Conservation (phyloP, 2,888 invertebrate genomes). For the Spatulosminthurus flaviceps region DNA sequence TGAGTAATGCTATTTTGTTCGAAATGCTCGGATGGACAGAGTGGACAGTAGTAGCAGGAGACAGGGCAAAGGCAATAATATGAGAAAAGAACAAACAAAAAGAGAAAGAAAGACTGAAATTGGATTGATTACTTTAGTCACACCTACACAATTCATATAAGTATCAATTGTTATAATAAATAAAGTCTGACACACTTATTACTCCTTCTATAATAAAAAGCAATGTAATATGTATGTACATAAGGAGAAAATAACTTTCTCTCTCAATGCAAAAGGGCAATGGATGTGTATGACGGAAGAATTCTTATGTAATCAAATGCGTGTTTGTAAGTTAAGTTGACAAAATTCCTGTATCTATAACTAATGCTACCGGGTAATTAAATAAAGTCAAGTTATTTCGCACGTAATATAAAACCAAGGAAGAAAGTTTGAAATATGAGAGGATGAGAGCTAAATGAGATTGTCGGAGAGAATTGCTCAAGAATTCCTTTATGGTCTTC, state of each 20-base stretch:
- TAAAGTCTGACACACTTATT: too few species aligned
- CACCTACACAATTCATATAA: not conserved
- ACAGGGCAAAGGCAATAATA: not conserved
- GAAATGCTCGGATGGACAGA: not conserved
- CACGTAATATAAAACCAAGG: slow-evolving; percentile 20
- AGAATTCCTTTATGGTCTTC: not conserved
- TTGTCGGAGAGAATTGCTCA: not conserved
- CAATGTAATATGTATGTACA: too few species aligned
- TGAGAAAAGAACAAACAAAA: not conserved
- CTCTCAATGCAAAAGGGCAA: too few species aligned
- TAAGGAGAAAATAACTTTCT: too few species aligned
- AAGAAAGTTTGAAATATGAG: slow-evolving; percentile 15
- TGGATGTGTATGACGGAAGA: too few species aligned
- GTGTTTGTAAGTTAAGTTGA: too few species aligned
- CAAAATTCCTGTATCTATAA: too few species aligned
- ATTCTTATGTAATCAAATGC: too few species aligned
- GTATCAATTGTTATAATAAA: not conserved
- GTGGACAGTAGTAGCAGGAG: not conserved
- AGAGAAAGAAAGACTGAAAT: not conserved
- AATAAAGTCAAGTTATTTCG: slow-evolving; percentile 8
- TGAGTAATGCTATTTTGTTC: too few species aligned
- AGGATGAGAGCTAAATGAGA: slow-evolving; percentile 10
- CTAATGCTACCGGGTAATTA: not conserved
- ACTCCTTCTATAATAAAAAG: too few species aligned
- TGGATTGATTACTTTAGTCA: slow-evolving; percentile 4